These are phyloP conservation scores for Unio pictorum DNA, from an alignment of 2,888 invertebrate species.

Conservation along the genomic window DNA sequence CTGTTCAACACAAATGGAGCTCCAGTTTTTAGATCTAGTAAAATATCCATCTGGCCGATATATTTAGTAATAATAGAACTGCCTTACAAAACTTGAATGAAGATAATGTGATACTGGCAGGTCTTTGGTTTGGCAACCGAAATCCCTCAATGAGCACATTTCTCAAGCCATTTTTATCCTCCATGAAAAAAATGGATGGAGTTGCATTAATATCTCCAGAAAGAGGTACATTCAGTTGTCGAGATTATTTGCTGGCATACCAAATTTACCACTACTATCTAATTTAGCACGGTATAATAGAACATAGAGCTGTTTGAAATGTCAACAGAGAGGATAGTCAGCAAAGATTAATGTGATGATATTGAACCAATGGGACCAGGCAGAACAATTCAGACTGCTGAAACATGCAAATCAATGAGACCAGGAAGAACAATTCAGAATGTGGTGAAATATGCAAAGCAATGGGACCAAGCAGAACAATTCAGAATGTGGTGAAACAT, in stretches of 20 bases:
- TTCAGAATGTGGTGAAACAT: too few relatives aligned
- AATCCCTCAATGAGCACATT: constrained; percentile 20
- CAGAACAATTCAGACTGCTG: too few relatives aligned
- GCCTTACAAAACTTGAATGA: constrained; percentile 9
- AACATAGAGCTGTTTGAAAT: too few relatives aligned
- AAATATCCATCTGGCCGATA: constrained; percentile 25
- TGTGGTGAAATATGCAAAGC: too few relatives aligned
- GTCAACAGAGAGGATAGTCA: too few relatives aligned
- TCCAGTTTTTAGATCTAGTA: constrained; percentile 22
- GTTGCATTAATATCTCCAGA: constrained; percentile 10
- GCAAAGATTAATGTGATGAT: too few relatives aligned
- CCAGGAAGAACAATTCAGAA: too few relatives aligned
- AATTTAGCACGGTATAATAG: too few relatives aligned
- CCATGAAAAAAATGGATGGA: constrained; percentile 9
- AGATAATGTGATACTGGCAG: constrained; percentile 24
- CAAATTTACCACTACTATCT: neutral
- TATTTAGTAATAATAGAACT: constrained; percentile 24
- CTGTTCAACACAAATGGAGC: constrained; percentile 25
- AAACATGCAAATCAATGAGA: too few relatives aligned
- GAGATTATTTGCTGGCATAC: constrained; percentile 15
- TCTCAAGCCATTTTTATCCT: constrained; percentile 14
- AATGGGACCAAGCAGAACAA: too few relatives aligned
- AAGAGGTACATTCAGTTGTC: constrained; percentile 4
- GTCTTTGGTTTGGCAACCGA: constrained; percentile 20
- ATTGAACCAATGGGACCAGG: too few relatives aligned